Conservation (phyloP, 2,113 vertebrate genomes). For the Perca fluviatilis region DNA sequence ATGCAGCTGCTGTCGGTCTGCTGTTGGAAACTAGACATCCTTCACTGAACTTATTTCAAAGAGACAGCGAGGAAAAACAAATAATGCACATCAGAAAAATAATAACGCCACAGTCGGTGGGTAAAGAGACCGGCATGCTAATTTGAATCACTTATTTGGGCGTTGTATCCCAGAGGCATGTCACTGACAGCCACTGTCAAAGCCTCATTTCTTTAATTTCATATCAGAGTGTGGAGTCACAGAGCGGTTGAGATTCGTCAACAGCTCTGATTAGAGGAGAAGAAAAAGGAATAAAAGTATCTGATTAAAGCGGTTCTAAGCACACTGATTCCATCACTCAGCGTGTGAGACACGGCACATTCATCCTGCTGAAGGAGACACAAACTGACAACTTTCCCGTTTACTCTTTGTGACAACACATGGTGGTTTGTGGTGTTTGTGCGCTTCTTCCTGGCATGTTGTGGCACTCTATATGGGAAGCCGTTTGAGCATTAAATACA, state of each 20-base stretch:
- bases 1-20: not conserved
- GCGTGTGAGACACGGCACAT: not conserved
- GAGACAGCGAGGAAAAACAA: not conserved
- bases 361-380: not conserved
- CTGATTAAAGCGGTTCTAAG: conserved; percentile 16
- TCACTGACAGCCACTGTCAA: conserved; percentile 4
- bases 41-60: not conserved
- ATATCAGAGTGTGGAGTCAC: conserved; percentile 37
- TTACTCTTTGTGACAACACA: too few species aligned
- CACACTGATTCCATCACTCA: not conserved
- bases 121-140: conserved; percentile 17
- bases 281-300: conserved; percentile 16
- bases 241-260: conserved; percentile 35
- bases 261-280: conserved; percentile 36
- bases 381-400: too few species aligned
- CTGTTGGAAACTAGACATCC: rapidly evolving
- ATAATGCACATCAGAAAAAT: not conserved
- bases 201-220: conserved; percentile 45
- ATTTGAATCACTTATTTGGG: conserved; percentile 40
- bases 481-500: too few species aligned
- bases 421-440: too few species aligned
- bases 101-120: not conserved
- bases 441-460: too few species aligned
- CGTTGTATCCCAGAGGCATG: conserved; percentile 29
- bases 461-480: too few species aligned